Conservation (phyloP, 2,888 invertebrate species). For the Stratiomys singularior region DNA sequence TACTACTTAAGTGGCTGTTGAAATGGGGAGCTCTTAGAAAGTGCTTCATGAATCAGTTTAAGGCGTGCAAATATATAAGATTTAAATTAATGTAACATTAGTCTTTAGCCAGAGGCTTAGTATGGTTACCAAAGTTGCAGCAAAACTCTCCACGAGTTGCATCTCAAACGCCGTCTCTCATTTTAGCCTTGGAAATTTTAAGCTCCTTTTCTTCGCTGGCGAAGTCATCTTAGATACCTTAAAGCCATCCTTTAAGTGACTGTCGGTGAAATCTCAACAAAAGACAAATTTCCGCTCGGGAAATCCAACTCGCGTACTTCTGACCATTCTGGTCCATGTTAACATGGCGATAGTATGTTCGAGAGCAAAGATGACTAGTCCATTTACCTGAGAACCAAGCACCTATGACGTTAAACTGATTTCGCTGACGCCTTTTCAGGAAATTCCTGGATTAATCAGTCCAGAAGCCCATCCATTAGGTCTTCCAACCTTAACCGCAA, state of each 20-base stretch:
- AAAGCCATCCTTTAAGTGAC: too few species aligned
- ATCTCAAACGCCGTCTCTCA: too few species aligned
- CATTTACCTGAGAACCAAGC: conserved; percentile 29
- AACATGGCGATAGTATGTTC: neutral
- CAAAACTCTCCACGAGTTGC: too few species aligned
- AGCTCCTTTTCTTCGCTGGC: too few species aligned
- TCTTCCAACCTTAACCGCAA: neutral
- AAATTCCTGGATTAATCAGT: conserved; percentile 46
- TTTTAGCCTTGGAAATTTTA: too few species aligned
- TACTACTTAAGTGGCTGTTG: neutral
- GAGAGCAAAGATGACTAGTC: conserved; percentile 6
- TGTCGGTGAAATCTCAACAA: too few species aligned
- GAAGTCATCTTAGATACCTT: too few species aligned
- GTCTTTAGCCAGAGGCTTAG: neutral
- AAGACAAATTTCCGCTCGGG: too few species aligned
- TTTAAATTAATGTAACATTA: neutral
- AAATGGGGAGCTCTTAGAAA: neutral
- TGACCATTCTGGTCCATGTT: neutral
- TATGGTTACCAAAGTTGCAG: neutral
- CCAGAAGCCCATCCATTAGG: conserved; percentile 23
- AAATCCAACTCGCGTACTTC: too few species aligned
- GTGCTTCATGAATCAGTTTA: neutral
- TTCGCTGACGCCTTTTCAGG: conserved; percentile 42
- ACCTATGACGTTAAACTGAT: conserved; percentile 31
- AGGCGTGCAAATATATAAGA: neutral